Conservation (phyloP, 2,797 vertebrate genomes). For the Miichthys miiuy region DNA sequence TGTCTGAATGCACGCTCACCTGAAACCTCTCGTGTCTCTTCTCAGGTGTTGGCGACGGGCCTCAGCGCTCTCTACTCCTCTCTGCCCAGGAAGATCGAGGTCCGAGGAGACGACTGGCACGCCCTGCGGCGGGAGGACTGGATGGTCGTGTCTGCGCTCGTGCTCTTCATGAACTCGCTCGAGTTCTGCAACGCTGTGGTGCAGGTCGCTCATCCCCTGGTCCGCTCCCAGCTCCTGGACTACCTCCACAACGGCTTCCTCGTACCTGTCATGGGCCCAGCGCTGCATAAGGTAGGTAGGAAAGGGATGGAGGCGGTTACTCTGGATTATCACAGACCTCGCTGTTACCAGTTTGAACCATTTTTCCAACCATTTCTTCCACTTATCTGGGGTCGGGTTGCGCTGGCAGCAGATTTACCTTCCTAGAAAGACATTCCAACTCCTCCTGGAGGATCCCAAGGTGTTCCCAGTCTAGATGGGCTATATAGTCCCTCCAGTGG, state of each 20-base stretch:
- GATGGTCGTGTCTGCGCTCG: slow-evolving; percentile 92
- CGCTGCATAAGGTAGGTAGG: slow-evolving; percentile 91
- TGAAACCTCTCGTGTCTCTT: slow-evolving; percentile 3
- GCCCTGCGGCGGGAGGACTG: slow-evolving; percentile 95
- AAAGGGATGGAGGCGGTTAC: too few species aligned
- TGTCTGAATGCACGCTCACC: background rate
- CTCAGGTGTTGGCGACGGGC: slow-evolving; percentile 95
- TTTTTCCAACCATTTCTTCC: background rate
- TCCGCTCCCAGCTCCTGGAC: slow-evolving; percentile 94
- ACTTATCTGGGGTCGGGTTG: too few species aligned
- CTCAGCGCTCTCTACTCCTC: slow-evolving; percentile 98
- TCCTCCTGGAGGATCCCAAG: too few species aligned
- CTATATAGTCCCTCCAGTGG: too few species aligned
- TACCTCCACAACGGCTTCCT: slow-evolving; percentile 98
- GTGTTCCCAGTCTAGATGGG: too few species aligned
- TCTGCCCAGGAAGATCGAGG: slow-evolving; percentile 95
- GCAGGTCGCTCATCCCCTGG: slow-evolving; percentile 94
- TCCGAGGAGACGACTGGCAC: slow-evolving; percentile 96
- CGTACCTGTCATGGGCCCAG: slow-evolving; percentile 95
- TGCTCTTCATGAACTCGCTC: slow-evolving; percentile 96
- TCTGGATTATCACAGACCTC: background rate
- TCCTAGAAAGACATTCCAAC: too few species aligned
- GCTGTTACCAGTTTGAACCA: background rate
- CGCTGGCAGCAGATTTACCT: too few species aligned
- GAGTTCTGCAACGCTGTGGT: slow-evolving; percentile 98